A percentile compares a stretch with the other conserved stretches of the same genome.
Conservation (phyloP, 1,140 invertebrate species). For the Cherax destructor region DNA sequence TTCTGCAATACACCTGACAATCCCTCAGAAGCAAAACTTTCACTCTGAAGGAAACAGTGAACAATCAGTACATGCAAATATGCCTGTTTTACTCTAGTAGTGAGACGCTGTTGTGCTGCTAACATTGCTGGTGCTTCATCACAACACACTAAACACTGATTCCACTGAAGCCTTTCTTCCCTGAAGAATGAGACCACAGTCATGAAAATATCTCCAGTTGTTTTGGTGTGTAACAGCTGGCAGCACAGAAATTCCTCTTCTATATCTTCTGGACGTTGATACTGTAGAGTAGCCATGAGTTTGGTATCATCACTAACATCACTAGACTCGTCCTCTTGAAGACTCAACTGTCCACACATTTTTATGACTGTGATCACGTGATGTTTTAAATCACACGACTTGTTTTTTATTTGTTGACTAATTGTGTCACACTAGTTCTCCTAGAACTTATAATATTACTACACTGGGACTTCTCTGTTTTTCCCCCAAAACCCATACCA, state of each 20-base stretch:
- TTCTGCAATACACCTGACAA: slow-evolving; percentile 19
- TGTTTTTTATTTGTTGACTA: slow-evolving; percentile 20
- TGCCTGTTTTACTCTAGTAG: slow-evolving; percentile 13
- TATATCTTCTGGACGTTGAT: slow-evolving; percentile 39
- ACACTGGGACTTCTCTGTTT: no score
- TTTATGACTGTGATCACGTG: slow-evolving; percentile 30
- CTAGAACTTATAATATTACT: no score
- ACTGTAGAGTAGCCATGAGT: slow-evolving; percentile 32
- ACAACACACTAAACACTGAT: slow-evolving; percentile 38
- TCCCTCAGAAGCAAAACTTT: slow-evolving; percentile 26
- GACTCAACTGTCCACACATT: slow-evolving; percentile 33
- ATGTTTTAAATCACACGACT: slow-evolving; percentile 4
- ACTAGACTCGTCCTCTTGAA: slow-evolving; percentile 30
- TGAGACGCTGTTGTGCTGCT: slow-evolving; percentile 15
- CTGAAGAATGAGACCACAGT: no score
- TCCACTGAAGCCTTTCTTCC: no score
- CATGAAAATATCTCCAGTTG: slow-evolving; percentile 2
- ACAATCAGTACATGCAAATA: slow-evolving; percentile 28
- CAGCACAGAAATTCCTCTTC: background rate
- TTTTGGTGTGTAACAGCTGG: slow-evolving; percentile 30
- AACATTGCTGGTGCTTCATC: slow-evolving; percentile 29
- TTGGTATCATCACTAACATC: slow-evolving; percentile 43
- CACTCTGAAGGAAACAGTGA: slow-evolving; percentile 35
- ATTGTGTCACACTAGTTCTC: slow-evolving; percentile 30
- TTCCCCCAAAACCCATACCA: no score